Evolutionary conservation across 30 jellyfish, hydroid and myxozoan genomes (phyloP), one percentile per base, ranked within the genome.

Genomic region (Calvadosia cruxmelitensis): DNA sequence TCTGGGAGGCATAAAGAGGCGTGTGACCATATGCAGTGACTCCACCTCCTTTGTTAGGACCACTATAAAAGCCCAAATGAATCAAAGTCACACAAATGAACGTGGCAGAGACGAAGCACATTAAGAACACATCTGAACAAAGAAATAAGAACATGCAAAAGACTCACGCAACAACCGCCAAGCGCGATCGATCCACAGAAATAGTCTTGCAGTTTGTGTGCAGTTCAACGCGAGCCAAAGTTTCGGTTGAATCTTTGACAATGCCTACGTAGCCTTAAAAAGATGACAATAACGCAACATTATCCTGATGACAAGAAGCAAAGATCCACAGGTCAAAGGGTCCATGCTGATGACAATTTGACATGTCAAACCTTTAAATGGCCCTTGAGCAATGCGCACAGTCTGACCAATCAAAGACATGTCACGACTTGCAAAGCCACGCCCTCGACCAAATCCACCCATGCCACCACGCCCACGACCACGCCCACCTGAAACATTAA

Each of bases 351-450:
- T n/a, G n/a, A n/a, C n/a, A n/a, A n/a, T n/a, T n/a, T n/a, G n/a
- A n/a, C n/a, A n/a, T n/a, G n/a, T n/a, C n/a, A n/a, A n/a, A n/a
- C 99, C 99, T 81, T 93, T 93, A 65, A 72, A 93, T 29, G 99
- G 99, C 24, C 99, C 99, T 70, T 93, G 90, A 12, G 93, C 92
- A 63, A 93, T 93, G 15, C 99, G 66, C 29, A 93, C 99, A 5
- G 99, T 84, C 65, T 84, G 94, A 0, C 99, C 99, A 66, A 84
- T 86, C 13, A 93, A 67, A 1, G 85, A 52, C 28, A 74, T 80
- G 75, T 93, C 96, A 36, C 96, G 74, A 34, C 72, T 69, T 25
- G 95, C 94, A 27, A 94, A 79, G 3, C 99, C 92, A 34, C 96
- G 52, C 2, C 96, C 92, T 15, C 93, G 75, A 10, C 95, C 93